Conservation (phyloP, 2,113 vertebrate genomes). For the Camelus bactrianus region DNA sequence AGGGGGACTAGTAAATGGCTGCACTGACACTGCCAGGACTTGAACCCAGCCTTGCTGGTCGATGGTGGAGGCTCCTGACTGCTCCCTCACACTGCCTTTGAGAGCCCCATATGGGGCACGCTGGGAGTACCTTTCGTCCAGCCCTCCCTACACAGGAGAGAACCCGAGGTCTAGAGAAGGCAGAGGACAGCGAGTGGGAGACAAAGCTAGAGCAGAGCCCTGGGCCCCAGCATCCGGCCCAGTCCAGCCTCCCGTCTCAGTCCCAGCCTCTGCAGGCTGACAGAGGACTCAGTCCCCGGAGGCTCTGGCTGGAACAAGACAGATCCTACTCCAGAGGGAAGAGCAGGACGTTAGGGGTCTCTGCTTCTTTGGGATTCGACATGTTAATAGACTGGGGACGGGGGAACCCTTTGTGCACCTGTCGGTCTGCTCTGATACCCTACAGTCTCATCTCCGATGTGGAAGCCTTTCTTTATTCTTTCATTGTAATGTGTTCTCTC, state of each 20-base stretch:
- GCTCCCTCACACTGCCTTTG: not conserved
- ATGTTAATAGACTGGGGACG: not conserved
- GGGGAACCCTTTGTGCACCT: too few species aligned
- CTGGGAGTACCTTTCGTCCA: not conserved
- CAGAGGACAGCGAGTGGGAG: not conserved
- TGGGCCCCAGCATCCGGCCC: not conserved
- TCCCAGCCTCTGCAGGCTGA: not conserved
- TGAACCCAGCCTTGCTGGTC: not conserved
- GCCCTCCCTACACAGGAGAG: not conserved
- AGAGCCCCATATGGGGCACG: not conserved
- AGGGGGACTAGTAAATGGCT: not conserved
- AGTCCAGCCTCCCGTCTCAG: rapidly evolving
- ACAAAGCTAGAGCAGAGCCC: not conserved
- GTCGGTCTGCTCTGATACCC: not conserved
- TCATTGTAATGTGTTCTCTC: not conserved
- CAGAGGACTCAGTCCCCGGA: not conserved
- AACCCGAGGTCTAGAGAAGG: not conserved
- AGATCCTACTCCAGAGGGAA: not conserved
- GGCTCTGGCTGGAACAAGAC: not conserved
- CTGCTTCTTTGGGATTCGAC: not conserved
- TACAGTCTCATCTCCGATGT: rapidly evolving
- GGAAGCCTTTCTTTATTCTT: not conserved
- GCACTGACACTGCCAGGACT: not conserved
- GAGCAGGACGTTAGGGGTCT: not conserved
- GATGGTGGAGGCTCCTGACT: not conserved